phyloP scores from a whole-genome alignment of 1,140 invertebrate genomes.

The Thaumatotibia leucotreta region DNA sequence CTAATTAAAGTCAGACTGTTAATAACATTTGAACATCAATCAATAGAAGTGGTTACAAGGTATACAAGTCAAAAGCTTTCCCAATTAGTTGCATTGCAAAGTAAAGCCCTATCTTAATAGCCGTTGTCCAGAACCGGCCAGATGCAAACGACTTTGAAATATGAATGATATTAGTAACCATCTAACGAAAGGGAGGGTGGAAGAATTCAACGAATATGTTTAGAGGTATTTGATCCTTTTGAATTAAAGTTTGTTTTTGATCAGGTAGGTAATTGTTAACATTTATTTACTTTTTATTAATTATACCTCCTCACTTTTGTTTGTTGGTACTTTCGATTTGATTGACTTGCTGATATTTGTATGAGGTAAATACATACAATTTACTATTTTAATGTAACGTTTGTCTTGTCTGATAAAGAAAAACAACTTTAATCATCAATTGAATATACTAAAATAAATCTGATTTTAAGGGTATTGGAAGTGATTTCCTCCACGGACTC shows the following conservation, averaged over 20 bases:
- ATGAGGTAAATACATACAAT: too few species aligned
- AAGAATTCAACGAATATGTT: not conserved
- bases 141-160: conserved; percentile 73
- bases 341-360: too few species aligned
- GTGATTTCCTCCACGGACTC: too few species aligned
- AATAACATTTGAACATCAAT: not conserved
- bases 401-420: too few species aligned
- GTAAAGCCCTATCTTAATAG: conserved; percentile 53
- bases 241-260: not conserved
- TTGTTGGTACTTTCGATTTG: too few species aligned
- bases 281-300: too few species aligned
- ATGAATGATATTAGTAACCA: conserved; percentile 68
- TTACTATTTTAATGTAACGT: too few species aligned
- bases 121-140: conserved; percentile 48
- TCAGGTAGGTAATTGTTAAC: not conserved
- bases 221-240: not conserved
- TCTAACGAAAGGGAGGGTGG: conserved; percentile 24
- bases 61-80: conserved; percentile 7
- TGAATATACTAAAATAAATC: too few species aligned
- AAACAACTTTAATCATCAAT: too few species aligned
- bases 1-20: not conserved
- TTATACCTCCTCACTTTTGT: too few species aligned
- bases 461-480: too few species aligned
- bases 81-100: conserved; percentile 59
- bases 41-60: not conserved